These are phyloP conservation scores for Penelope pileata DNA, from an alignment of 2,113 vertebrate genomes.

Conservation along the genomic window DNA sequence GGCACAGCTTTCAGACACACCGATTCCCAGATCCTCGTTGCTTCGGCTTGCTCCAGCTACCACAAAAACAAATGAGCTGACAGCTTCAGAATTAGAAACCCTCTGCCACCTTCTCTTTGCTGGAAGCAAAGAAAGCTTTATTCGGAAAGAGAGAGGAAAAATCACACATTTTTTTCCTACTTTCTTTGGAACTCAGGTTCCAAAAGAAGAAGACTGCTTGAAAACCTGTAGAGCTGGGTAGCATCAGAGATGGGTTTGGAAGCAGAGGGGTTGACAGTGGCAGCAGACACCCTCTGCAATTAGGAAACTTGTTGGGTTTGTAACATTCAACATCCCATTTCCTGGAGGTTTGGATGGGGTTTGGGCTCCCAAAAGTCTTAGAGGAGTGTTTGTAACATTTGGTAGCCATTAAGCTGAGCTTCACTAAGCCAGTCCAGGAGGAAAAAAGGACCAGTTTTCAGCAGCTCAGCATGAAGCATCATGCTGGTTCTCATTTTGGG, in stretches of 20 bases:
- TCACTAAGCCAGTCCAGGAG: not conserved
- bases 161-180: not conserved
- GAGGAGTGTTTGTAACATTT: not conserved
- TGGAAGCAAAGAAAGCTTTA: not conserved
- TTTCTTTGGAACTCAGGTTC: not conserved
- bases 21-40: not conserved
- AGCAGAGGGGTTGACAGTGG: not conserved
- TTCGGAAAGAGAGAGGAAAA: not conserved
- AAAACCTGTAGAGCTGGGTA: not conserved
- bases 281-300: not conserved
- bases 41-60: conserved; percentile 7
- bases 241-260: fast-evolving
- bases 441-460: not conserved
- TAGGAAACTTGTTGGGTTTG: not conserved
- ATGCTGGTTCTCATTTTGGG: not conserved
- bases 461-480: not conserved
- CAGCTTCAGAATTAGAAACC: conserved; percentile 36
- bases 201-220: not conserved
- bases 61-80: conserved; percentile 25
- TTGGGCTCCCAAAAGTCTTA: not conserved
- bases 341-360: not conserved
- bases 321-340: not conserved
- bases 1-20: not conserved
- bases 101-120: conserved; percentile 20
- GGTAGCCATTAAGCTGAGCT: not conserved